Conservation (phyloP, 2,113 vertebrate genomes). For the Cyprinodon variegatus region DNA sequence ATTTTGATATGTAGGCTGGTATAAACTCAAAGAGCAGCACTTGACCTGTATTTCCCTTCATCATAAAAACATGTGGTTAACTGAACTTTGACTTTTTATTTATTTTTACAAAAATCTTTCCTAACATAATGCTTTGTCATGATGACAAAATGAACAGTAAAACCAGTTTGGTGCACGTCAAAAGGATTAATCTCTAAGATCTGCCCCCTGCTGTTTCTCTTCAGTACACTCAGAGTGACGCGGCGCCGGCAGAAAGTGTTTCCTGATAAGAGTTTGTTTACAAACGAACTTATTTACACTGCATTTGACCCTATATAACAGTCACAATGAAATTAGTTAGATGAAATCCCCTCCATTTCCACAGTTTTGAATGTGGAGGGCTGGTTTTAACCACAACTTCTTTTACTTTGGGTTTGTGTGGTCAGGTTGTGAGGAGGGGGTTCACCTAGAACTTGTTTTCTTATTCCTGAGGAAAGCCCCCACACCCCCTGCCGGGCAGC, state of each 20-base stretch:
- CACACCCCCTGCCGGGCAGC: conserved; percentile 6
- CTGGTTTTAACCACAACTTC: conserved; percentile 10
- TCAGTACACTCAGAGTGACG: conserved; percentile 6
- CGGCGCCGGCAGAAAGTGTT: neutral
- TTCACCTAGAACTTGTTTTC: neutral
- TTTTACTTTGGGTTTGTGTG: conserved; percentile 23
- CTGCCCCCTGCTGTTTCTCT: conserved; percentile 1
- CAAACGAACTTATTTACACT: neutral
- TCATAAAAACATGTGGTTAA: too few species aligned
- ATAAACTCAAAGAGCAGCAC: too few species aligned
- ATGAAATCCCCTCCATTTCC: conserved; percentile 16
- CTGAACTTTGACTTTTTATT: too few species aligned
- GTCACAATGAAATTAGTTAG: conserved; percentile 28
- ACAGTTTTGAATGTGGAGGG: conserved; percentile 11
- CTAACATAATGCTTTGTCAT: neutral
- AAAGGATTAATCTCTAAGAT: conserved; percentile 5
- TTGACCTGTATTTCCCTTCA: too few species aligned
- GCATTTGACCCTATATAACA: conserved; percentile 18
- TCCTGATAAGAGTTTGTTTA: neutral
- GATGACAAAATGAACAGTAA: conserved; percentile 10
- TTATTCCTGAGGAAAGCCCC: conserved; percentile 30
- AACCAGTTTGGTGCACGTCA: conserved; percentile 17
- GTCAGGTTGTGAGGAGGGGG: neutral
- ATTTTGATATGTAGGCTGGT: too few species aligned
- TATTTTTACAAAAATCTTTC: neutral